Evolutionary conservation across 2,113 vertebrate species (phyloP).

Genomic region (Garra rufa): DNA sequence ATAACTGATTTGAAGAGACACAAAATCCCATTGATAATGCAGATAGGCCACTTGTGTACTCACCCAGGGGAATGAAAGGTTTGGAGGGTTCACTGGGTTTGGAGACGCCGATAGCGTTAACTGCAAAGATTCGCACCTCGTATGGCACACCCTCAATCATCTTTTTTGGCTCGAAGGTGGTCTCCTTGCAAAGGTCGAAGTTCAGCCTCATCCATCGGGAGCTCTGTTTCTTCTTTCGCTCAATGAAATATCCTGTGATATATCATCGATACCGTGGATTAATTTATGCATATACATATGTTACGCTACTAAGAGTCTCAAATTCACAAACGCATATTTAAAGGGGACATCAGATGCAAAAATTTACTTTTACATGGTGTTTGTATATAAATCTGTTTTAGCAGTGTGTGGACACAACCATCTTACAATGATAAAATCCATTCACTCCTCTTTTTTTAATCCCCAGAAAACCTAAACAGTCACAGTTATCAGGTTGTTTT

Average conservation of each 20-base stretch:
- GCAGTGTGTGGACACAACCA: too few relatives aligned
- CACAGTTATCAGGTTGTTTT: too few relatives aligned
- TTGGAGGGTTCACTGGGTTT: slow-evolving; percentile 95
- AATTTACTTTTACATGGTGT: too few relatives aligned
- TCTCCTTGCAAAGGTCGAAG: slow-evolving; percentile 97
- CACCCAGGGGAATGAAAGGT: slow-evolving; percentile 93
- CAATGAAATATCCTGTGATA: slow-evolving; percentile 90
- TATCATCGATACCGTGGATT: background rate
- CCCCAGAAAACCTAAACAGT: too few relatives aligned
- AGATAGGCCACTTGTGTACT: slow-evolving; percentile 66
- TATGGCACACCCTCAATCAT: slow-evolving; percentile 99
- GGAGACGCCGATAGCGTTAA: slow-evolving; percentile 93
- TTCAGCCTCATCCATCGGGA: slow-evolving; percentile 99
- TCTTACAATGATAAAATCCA: too few relatives aligned
- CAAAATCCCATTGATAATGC: slow-evolving; percentile 19
- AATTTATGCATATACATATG: background rate
- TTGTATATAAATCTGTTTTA: too few relatives aligned
- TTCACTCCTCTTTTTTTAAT: too few relatives aligned
- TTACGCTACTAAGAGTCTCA: background rate
- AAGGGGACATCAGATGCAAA: too few relatives aligned
- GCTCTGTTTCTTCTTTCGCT: slow-evolving; percentile 99
- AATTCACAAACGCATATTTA: too few relatives aligned
- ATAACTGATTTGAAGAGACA: slow-evolving; percentile 25
- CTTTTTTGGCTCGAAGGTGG: slow-evolving; percentile 94
- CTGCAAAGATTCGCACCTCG: slow-evolving; percentile 93